Evolutionary conservation across 2,797 vertebrate species (phyloP), one percentile per base, ranked within the genome.

Genomic region (Schizopygopsis malacanthus): DNA sequence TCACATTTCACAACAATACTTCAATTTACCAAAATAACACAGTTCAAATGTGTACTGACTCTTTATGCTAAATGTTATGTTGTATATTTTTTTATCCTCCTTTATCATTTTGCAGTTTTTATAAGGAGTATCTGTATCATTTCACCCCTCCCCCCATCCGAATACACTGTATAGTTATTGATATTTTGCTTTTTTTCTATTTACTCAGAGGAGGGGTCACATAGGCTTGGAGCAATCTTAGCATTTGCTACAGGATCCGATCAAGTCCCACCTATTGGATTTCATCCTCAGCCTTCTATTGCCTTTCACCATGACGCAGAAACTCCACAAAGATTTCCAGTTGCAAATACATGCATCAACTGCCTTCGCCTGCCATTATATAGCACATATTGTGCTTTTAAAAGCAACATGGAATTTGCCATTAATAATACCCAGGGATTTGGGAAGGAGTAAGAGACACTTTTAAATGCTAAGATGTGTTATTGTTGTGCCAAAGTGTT

Each of bases 321-420:
- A 37, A 75, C 33, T 69, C 65, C 28, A 69, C 65, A 69, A 69
- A 69, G 56, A 56, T 83, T 54, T 83, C 71, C 82, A 56, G 39
- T 83, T 6, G 82, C 82, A 22, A 83, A 83, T 54, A 83, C 71
- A n/a, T 83, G 82, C 50, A 56, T 76, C 20, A 83, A 76, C 82
- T 83, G 82, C 33, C 54, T 83, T n/a, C 52, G 25, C 33, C 54
- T 83, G 28, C 82, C 82, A 37, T 50, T 83, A 28, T 43, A 72
- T 25, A 72, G 54, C 28, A 37, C 20, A 18, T 83, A 76, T 76
- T 54, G 61, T 5, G 54, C 39, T 39, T 83, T 83, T 63, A 83
- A 83, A 71, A 56, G 41, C 25, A 45, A 56, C 70, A 83, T 83
- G 71, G 70, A 75, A 71, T 83, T 76, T 83, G 71, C 28, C 2